Evolutionary conservation across 1,140 invertebrate genomes (phyloP).

Genomic region (Mamestra configurata): DNA sequence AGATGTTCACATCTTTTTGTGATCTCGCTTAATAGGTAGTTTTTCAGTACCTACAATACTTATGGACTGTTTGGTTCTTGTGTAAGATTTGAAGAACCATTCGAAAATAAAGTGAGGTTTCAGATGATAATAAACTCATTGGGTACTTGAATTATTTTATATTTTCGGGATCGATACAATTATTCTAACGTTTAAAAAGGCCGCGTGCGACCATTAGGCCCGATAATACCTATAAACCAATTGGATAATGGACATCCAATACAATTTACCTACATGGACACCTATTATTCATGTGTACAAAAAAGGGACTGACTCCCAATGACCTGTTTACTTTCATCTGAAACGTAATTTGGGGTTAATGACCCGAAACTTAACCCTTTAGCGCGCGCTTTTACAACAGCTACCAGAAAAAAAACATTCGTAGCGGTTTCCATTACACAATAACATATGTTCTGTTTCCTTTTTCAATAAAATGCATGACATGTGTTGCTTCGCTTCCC

Average conservation of each 20-base stretch:
- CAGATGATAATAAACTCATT: too few species aligned
- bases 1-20: neutral
- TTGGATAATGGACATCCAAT: too few species aligned
- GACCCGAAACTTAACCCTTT: slow-evolving; percentile 4
- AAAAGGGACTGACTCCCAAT: neutral
- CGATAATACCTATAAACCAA: too few species aligned
- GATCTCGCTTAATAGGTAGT: too few species aligned
- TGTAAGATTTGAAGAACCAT: too few species aligned
- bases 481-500: neutral
- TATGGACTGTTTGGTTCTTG: too few species aligned
- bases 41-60: too few species aligned
- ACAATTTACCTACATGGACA: neutral
- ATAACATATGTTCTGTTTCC: neutral
- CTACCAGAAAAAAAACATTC: neutral
- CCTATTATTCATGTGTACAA: neutral
- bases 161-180: too few species aligned
- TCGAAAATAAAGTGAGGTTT: too few species aligned
- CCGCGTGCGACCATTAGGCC: too few species aligned
- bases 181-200: too few species aligned
- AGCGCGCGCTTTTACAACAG: neutral
- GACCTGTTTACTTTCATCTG: slow-evolving; percentile 30
- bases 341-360: slow-evolving; percentile 20
- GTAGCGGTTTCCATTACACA: neutral
- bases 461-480: slow-evolving; percentile 26
- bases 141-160: too few species aligned